Percentiles rank a stretch among this genome's conserved stretches.
Conservation (phyloP, 2,797 vertebrate genomes). For the Dendrocincla tyrannina region DNA sequence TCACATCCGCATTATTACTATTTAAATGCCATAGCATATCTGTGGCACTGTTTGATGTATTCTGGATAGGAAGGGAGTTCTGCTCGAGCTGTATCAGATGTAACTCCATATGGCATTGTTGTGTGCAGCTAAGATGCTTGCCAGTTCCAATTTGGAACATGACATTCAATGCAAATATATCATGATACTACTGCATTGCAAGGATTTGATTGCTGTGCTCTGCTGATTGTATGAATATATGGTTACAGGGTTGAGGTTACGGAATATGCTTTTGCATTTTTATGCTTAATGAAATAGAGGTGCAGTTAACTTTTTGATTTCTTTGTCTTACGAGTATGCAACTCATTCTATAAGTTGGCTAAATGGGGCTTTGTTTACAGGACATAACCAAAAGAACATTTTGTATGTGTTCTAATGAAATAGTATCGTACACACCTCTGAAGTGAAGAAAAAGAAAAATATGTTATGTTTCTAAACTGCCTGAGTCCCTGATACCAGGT, state of each 20-base stretch:
- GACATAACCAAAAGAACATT: not conserved
- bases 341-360: not conserved
- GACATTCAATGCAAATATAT: conserved; percentile 58
- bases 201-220: conserved; percentile 7
- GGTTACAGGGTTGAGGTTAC: not conserved
- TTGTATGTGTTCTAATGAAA: not conserved
- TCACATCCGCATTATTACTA: conserved; percentile 62
- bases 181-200: conserved; percentile 16
- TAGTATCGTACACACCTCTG: not conserved
- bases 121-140: conserved; percentile 50
- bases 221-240: not conserved
- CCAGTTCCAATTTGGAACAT: conserved; percentile 69
- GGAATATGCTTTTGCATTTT: not conserved
- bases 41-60: conserved; percentile 69
- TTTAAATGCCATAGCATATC: conserved; percentile 78
- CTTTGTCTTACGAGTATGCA: not conserved
- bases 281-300: not conserved
- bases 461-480: not conserved
- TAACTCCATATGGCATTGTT: conserved; percentile 76
- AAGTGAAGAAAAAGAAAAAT: not conserved
- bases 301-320: not conserved
- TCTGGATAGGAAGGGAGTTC: conserved; percentile 65
- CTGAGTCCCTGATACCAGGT: not conserved
- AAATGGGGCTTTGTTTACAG: not conserved
- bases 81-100: conserved; percentile 71